Percentiles rank a stretch among this genome's conserved stretches.
Conservation (phyloP, 1,140 invertebrate genomes). For the Anadara kagoshimensis region DNA sequence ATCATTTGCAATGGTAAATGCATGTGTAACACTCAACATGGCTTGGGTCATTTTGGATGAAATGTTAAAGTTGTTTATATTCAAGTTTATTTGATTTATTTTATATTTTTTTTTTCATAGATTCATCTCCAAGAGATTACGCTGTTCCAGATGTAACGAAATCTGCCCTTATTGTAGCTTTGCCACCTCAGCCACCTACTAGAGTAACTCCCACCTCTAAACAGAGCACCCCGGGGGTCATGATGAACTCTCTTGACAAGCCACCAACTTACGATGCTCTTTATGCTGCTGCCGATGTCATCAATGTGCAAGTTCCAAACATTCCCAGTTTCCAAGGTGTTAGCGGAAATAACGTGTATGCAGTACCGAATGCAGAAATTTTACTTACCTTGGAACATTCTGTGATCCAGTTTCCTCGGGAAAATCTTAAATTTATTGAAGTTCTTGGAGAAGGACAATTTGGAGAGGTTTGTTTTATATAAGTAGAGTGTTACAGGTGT, state of each 20-base stretch:
- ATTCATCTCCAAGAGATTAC: conserved; percentile 67
- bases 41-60: too few species aligned
- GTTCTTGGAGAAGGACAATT: conserved; percentile 87
- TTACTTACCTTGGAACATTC: conserved; percentile 66
- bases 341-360: conserved; percentile 75
- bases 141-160: conserved; percentile 72
- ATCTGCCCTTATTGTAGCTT: conserved; percentile 65
- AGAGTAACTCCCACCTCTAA: conserved; percentile 34
- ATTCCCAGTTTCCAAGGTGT: conserved; percentile 74
- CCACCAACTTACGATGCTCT: conserved; percentile 82
- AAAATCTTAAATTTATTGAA: conserved; percentile 85
- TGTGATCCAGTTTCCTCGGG: conserved; percentile 85
- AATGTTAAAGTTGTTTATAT: too few species aligned
- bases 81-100: background rate
- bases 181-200: conserved; percentile 58
- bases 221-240: conserved; percentile 29
- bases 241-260: conserved; percentile 56
- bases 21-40: too few species aligned
- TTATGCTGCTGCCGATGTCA: conserved; percentile 81
- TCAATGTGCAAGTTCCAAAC: conserved; percentile 67
- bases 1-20: too few species aligned
- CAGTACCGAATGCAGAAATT: conserved; percentile 76
- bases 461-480: conserved; percentile 81
- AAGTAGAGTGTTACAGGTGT: too few species aligned
- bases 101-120: background rate